Evolutionary conservation across 1,140 invertebrate genomes (phyloP), one percentile per base, ranked within the genome.

Genomic region (Choristoneura fumiferana): DNA sequence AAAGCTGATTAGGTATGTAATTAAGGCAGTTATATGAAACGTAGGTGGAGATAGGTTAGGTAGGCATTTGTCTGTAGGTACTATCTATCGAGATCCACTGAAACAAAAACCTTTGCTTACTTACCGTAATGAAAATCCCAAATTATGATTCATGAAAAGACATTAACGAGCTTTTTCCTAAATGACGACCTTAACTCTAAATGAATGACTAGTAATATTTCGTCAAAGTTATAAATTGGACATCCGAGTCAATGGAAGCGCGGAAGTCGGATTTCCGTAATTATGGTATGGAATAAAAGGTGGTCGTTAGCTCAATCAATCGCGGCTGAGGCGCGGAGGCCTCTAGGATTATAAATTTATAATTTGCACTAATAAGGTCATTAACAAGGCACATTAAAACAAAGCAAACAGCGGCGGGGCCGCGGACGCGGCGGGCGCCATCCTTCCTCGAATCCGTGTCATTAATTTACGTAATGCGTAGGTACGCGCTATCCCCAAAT

Each of bases 401-500:
- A 87, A 89, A 87, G 86, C 85, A 86, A 84, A 85, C 82, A 89
- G 72, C 69, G 72, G 67, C 54, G 69, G 55, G 57, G 75, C 70
- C 54, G 73, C 71, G 81, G 76, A 76, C 60, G 74, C 68, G 71
- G 57, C 43, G 79, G 79, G 71, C 75, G 84, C 81, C 86, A 85
- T 87, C 83, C 84, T 89, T 89, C 86, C 86, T 87, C 80, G 86
- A 87, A 89, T 89, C 84, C 86, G 86, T 86, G 86, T 89, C 86
- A 87, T 89, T 89, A 89, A 89, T 89, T 89, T 89, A 84, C 84
- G 84, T 89, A 89, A 89, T 89, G 85, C 85, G 85, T 87, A 87
- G 81, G 85, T 88, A 88, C 85, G 85, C 85, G 85, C 85, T 88
- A 88, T 88, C 85, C 85, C 85, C 85, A 88, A 88, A 88, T 88